A percentile compares a stretch with the other conserved stretches of the same genome.
phyloP scores from a whole-genome alignment of 2,888 invertebrate species.

The Oeneis ivallda region DNA sequence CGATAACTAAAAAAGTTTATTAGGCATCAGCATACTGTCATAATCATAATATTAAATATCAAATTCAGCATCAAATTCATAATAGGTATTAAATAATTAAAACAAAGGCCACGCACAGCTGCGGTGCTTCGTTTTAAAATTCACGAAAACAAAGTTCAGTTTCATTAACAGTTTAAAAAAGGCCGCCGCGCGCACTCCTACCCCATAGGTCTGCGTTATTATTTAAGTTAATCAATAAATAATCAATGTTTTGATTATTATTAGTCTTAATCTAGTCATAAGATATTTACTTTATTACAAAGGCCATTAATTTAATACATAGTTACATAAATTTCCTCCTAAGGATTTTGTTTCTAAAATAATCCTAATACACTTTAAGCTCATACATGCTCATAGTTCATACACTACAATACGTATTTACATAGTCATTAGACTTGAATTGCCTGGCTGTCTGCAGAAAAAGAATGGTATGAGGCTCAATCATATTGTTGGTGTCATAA shows the following conservation, averaged over 20 bases:
- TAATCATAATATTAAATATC: too few relatives aligned
- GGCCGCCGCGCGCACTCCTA: too few relatives aligned
- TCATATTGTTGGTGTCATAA: background rate
- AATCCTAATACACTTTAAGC: background rate
- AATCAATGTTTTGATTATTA: background rate
- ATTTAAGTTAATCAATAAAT: background rate
- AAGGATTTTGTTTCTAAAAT: background rate
- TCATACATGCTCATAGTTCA: too few relatives aligned
- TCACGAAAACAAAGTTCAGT: too few relatives aligned
- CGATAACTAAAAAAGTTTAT: too few relatives aligned
- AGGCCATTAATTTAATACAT: constrained; percentile 26
- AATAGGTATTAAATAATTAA: too few relatives aligned
- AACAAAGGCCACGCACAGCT: background rate
- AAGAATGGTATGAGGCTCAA: background rate
- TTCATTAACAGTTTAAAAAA: too few relatives aligned
- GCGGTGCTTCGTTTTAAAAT: too few relatives aligned
- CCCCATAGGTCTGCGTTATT: too few relatives aligned
- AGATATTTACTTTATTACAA: constrained; percentile 34
- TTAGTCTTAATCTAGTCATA: constrained; percentile 33
- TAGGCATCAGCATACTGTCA: too few relatives aligned
- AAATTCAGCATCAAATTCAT: too few relatives aligned
- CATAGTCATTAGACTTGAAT: background rate
- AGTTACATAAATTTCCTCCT: constrained; percentile 5
- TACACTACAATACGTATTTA: background rate
- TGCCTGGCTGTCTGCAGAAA: background rate